A percentile compares a stretch with the other conserved stretches of the same genome.
phyloP scores from a whole-genome alignment of 2,113 vertebrate species.

The Centropus bengalensis region DNA sequence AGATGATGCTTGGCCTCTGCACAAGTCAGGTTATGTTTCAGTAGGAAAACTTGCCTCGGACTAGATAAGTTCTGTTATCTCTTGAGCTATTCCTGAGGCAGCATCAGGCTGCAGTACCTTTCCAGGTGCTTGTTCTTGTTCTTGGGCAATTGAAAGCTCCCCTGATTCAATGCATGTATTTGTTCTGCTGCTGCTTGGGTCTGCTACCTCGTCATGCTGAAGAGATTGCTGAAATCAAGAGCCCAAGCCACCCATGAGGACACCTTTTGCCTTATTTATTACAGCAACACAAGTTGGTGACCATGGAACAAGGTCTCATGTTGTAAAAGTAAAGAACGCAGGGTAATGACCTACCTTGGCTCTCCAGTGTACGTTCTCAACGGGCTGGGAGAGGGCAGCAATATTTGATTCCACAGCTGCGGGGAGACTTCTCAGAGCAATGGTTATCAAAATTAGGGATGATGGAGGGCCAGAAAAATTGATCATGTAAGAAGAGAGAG shows the following conservation, averaged over 20 bases:
- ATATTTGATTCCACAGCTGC: not conserved
- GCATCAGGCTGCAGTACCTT: not conserved
- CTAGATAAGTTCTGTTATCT: conserved; percentile 17
- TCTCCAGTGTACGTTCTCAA: not conserved
- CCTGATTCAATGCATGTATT: not conserved
- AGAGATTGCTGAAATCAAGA: not conserved
- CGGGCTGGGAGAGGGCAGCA: not conserved
- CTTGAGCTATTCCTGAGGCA: not conserved
- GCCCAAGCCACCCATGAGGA: not conserved
- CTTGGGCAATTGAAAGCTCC: not conserved
- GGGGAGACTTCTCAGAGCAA: not conserved
- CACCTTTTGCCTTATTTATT: not conserved
- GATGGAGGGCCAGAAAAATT: not conserved
- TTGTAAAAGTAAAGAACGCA: not conserved
- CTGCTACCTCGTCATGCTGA: not conserved
- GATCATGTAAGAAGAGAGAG: not conserved
- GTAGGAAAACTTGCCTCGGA: conserved; percentile 10
- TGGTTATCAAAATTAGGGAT: not conserved
- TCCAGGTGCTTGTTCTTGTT: not conserved
- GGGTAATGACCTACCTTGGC: not conserved
- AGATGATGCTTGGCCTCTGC: conserved; percentile 9
- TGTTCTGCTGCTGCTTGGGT: not conserved
- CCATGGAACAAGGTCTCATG: not conserved
- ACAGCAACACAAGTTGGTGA: not conserved
- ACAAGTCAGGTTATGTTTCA: conserved; percentile 35